Percentiles rank a stretch among this genome's conserved stretches.
Evolutionary conservation across 2,797 vertebrate species (phyloP).

Genomic region (Gadopsis marmoratus): DNA sequence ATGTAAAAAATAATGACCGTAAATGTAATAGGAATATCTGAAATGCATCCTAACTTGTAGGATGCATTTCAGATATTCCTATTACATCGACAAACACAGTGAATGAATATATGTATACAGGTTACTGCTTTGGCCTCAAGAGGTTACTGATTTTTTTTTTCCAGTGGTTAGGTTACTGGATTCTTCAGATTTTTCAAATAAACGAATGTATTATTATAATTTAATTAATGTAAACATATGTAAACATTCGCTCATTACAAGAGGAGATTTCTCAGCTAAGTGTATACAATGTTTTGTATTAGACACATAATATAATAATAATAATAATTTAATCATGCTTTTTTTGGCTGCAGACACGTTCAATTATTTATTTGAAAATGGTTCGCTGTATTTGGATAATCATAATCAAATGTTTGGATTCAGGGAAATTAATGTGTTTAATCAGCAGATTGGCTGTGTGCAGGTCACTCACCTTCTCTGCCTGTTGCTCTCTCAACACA

Average conservation of each 20-base stretch:
- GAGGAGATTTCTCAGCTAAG: neutral
- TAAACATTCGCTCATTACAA: neutral
- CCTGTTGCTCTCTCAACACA: constrained; percentile 89
- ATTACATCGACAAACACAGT: no score
- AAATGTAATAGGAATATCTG: no score
- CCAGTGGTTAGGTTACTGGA: neutral
- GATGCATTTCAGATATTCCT: no score
- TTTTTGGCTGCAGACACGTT: neutral
- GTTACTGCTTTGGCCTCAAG: no score
- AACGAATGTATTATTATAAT: neutral
- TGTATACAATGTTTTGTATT: neutral
- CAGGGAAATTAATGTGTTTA: neutral
- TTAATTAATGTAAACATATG: neutral
- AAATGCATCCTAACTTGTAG: no score
- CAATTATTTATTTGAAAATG: neutral
- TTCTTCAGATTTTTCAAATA: neutral
- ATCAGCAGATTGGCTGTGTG: neutral
- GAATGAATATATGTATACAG: no score
- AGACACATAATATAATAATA: neutral
- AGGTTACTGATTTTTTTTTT: neutral
- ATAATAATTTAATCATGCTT: no score
- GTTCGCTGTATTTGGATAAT: neutral
- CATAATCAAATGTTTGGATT: neutral
- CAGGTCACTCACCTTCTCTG: constrained; percentile 83
- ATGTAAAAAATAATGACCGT: no score